A percentile compares a stretch with the other conserved stretches of the same genome.
These are phyloP conservation scores for Gorsachius goisagi DNA, from an alignment of 2,113 vertebrate species.

Conservation along the genomic window DNA sequence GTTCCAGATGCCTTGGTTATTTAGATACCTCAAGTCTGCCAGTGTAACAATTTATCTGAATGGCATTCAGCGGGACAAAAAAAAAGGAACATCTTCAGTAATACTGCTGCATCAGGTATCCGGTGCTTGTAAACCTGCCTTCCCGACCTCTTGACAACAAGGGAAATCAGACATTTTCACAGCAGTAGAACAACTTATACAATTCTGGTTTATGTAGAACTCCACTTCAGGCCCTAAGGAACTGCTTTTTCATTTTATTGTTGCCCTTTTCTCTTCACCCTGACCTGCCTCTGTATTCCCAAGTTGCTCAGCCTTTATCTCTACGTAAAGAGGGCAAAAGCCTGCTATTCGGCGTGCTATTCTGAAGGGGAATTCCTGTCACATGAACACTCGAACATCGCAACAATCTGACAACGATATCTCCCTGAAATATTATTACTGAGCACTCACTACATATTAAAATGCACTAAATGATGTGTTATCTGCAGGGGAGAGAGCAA, in stretches of 20 bases:
- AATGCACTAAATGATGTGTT: constrained; percentile 18
- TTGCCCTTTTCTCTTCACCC: constrained; percentile 58
- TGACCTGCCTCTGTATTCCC: constrained; percentile 64
- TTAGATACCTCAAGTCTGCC: neutral
- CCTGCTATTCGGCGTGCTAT: neutral
- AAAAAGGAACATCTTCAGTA: neutral
- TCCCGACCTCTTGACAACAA: constrained; percentile 44
- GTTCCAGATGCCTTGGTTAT: neutral
- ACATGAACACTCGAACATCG: neutral
- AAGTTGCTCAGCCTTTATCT: constrained; percentile 60
- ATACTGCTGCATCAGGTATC: constrained; percentile 21
- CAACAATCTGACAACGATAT: neutral
- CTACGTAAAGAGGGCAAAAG: constrained; percentile 20
- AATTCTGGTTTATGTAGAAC: constrained; percentile 49
- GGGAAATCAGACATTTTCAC: constrained; percentile 69
- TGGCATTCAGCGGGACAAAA: neutral
- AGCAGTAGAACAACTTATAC: neutral
- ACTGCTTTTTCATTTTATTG: constrained; percentile 69
- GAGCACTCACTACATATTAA: constrained; percentile 34
- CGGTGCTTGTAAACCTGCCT: constrained; percentile 53
- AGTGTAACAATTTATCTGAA: neutral
- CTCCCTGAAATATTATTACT: constrained; percentile 26
- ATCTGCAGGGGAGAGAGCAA: constrained; percentile 16
- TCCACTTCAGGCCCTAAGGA: constrained; percentile 57
- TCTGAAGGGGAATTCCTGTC: constrained; percentile 33